Base-by-base conservation (phyloP, 2,113 vertebrate species). In the Procapra przewalskii region DNA sequence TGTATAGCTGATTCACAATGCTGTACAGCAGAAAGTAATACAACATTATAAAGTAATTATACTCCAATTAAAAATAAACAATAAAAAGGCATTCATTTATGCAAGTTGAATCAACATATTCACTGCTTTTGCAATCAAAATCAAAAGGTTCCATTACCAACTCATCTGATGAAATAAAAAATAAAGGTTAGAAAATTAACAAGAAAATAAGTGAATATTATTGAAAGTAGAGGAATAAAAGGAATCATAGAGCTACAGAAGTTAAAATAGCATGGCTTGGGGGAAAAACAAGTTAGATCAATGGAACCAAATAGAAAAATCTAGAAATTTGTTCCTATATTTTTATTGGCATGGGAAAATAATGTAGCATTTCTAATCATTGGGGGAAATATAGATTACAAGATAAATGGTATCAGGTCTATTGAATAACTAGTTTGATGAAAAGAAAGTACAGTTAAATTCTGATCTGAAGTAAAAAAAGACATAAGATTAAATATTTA, bases 361-460 rank as follows among this genome's bases (percentile, higher is more conserved):
- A 96, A 83, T 96, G 29, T 54, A 40, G 17, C 25, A 91, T 80
- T 86, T 96, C 27, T 95, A 86, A 83, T 93, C 50, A 87, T 45
- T 93, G n/a, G 31, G 19, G 40, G 89, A 93, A 93, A 80, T 27
- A 91, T 27, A 80, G 7, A 84, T 97, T 80, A 55, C 2, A 96
- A 90, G 27, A 40, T 90, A 91, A 93, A 95, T 82, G 23, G 87
- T 59, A 27, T 36, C 33, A 88, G 21, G 16, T 64, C 50, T 88
- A 59, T 19, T 88, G 27, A 59, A 71, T 80, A 96, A 64, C 3
- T 8, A 87, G 8, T 86, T 75, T 88, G 7, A 4, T n/a, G 36
- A 87, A 75, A 95, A 93, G 23, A 91, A 94, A 90, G 79, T 92
- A 21, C 5, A 90, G 27, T 83, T 54, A 97, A 75, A 43, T 52